Evolutionary conservation across 2,797 vertebrate genomes (phyloP), one percentile per base, ranked within the genome.

Genomic region (Tokudaia muenninki): DNA sequence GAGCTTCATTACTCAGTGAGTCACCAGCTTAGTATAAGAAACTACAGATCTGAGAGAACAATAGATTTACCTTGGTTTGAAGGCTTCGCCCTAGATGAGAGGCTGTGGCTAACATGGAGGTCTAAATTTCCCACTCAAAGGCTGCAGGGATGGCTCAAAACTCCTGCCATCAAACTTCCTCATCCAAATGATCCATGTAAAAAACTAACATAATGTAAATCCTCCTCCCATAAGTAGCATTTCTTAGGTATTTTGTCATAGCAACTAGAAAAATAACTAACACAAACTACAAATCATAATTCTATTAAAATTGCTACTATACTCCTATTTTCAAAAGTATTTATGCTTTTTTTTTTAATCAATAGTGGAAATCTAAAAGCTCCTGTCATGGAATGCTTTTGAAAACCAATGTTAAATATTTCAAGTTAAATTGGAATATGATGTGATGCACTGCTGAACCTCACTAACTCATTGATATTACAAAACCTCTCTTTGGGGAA

Each of bases 271-370:
- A 50, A n/a, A 29, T 67, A 44, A 31, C 5, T 44, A 34, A 84
- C 6, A 2, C 17, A 21, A 84, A 47, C 16, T 92, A 26, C 47
- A 52, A 79, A 77, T 78, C 47, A 90, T 29, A 72, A 17, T 67
- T 31, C 4, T 78, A 34, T 59, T 44, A 89, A 14, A 19, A 72
- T 74, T 80, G 3, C 12, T 80, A 94, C 22, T 77, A 5, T 4
- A 9, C 3, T 63, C 24, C 52, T 67, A 29, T 52, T 94, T 96
- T 94, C 24, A 84, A 93, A 93, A 87, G 29, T 61, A 77, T 93
- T 29, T 78, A 0, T 70, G 63, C 59, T 6, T 0, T 14, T 12
- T 90, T 92, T 47, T 4, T 63, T n/a, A n/a, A 47, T 61, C 10
- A 79, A 94, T 63, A 84, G 90, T 24, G 52, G n/a, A 55, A 63